Evolutionary conservation across 1,140 invertebrate genomes (phyloP).

Genomic region (Drosophila lini): DNA sequence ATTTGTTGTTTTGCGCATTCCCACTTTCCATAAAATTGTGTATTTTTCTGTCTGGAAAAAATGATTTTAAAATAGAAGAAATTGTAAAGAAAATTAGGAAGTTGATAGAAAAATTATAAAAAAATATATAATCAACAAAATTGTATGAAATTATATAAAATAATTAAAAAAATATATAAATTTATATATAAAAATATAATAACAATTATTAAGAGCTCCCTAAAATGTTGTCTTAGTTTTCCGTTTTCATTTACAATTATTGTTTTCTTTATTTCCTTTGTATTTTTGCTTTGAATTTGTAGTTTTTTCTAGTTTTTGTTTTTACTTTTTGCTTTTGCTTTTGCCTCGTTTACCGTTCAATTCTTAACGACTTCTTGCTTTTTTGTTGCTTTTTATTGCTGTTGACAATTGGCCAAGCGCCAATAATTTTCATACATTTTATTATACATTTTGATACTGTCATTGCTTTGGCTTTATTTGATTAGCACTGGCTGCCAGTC

Average conservation of each 20-base stretch:
- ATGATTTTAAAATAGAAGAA: background rate
- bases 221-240: background rate
- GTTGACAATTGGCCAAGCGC: conserved; percentile 76
- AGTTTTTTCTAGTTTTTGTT: background rate
- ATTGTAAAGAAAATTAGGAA: background rate
- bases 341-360: conserved; percentile 25
- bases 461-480: conserved; percentile 52
- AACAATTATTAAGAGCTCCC: background rate
- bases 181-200: too few relatives aligned
- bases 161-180: too few relatives aligned
- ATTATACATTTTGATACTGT: conserved; percentile 72
- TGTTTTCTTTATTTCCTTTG: conserved; percentile 19
- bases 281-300: background rate
- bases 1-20: conserved; percentile 50
- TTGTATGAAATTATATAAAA: background rate
- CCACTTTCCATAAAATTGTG: background rate
- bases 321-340: conserved; percentile 2
- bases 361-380: conserved; percentile 23
- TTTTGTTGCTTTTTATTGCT: conserved; percentile 28
- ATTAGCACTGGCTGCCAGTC: conserved; percentile 18
- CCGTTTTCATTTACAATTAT: conserved; percentile 6
- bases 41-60: background rate
- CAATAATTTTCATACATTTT: conserved; percentile 75
- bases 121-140: too few relatives aligned
- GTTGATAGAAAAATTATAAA: background rate